Evolutionary conservation across 2,113 vertebrate genomes (phyloP).

Genomic region (Rhabdomys dilectus): DNA sequence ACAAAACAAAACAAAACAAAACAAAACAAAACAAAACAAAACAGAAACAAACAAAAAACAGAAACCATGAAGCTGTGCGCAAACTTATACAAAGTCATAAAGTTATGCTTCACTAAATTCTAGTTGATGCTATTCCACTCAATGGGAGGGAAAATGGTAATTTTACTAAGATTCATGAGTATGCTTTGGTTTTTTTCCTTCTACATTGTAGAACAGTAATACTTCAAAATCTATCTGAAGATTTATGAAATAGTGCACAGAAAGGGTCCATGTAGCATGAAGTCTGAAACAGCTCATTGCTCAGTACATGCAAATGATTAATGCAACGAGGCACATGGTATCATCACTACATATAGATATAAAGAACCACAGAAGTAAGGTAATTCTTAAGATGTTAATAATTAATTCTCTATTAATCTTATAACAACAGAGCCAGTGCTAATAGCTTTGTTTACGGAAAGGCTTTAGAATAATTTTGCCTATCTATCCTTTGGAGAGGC

Average conservation of each 20-base stretch:
- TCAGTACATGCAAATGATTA: slow-evolving; percentile 6
- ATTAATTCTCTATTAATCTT: slow-evolving; percentile 50
- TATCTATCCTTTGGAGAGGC: slow-evolving; percentile 12
- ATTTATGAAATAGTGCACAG: not conserved
- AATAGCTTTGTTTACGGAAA: slow-evolving; percentile 47
- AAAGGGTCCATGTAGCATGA: not conserved
- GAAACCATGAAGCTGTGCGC: rapidly evolving
- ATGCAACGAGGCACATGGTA: not conserved
- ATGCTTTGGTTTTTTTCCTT: not conserved
- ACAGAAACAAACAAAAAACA: too few species aligned
- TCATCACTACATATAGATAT: not conserved
- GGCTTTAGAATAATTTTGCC: not conserved
- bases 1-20: too few species aligned
- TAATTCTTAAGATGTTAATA: slow-evolving; percentile 38
- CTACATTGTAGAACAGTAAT: not conserved
- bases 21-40: too few species aligned
- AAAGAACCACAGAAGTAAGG: not conserved
- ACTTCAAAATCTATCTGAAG: not conserved
- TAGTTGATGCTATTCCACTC: not conserved
- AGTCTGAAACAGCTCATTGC: slow-evolving; percentile 19
- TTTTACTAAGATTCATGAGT: not conserved
- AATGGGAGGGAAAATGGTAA: not conserved
- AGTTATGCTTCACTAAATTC: not conserved
- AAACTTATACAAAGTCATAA: not conserved
- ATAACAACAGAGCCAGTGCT: not conserved